Evolutionary conservation across 2,797 vertebrate species (phyloP).

Genomic region (Salarias fasciatus): DNA sequence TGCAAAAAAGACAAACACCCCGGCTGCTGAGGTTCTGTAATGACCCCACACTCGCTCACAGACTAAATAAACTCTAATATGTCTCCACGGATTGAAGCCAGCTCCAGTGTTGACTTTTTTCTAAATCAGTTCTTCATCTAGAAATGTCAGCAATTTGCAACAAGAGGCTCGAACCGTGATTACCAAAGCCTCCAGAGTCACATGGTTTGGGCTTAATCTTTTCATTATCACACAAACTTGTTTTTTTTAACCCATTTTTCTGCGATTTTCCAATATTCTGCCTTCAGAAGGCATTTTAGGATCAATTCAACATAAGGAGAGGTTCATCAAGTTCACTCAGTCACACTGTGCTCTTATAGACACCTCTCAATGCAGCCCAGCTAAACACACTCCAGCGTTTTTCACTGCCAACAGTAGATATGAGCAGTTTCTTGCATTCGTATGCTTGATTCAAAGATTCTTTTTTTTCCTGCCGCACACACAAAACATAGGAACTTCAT

Average conservation of each 20-base stretch:
- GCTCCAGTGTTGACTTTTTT: constrained; percentile 1
- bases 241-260: constrained; percentile 7
- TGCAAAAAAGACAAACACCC: constrained; percentile 34
- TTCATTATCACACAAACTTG: not conserved
- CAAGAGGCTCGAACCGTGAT: constrained; percentile 8
- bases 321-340: constrained; percentile 43
- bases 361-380: constrained; percentile 40
- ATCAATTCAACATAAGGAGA: constrained; percentile 20
- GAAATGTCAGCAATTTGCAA: constrained; percentile 17
- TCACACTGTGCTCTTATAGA: constrained; percentile 18
- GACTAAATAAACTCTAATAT: constrained; percentile 56
- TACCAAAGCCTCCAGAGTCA: constrained; percentile 17
- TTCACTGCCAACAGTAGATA: no score
- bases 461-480: constrained; percentile 15
- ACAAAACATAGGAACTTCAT: constrained; percentile 7
- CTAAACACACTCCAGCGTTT: no score
- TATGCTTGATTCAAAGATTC: not conserved
- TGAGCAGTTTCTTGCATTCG: no score
- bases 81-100: constrained; percentile 30
- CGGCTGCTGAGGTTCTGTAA: constrained; percentile 40
- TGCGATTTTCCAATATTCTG: constrained; percentile 9
- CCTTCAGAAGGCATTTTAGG: constrained; percentile 1
- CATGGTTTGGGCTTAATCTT: constrained; percentile 20
- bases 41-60: constrained; percentile 38
- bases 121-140: constrained; percentile 14